Conservation (phyloP, 1,140 invertebrate genomes). For the Bombus impatiens region DNA sequence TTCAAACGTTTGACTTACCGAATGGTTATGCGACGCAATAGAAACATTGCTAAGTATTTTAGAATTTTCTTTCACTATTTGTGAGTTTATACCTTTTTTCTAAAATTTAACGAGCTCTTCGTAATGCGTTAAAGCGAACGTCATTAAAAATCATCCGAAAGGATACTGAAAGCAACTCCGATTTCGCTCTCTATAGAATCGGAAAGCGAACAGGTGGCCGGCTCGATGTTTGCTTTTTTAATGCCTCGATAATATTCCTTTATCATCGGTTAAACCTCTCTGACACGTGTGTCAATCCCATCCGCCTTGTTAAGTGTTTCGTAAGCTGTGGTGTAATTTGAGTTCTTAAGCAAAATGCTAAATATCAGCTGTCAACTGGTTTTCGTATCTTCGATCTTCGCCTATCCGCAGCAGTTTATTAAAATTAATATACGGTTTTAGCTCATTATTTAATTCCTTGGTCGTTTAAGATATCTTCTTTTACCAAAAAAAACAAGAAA, state of each 20-base stretch:
- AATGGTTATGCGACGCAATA: too few relatives aligned
- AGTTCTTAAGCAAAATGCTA: background rate
- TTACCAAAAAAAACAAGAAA: accelerated
- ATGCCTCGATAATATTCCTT: background rate
- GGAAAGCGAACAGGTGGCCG: background rate
- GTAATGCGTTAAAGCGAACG: background rate
- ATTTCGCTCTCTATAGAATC: background rate
- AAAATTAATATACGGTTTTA: background rate
- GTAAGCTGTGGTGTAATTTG: background rate
- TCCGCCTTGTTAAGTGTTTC: slow-evolving; percentile 13
- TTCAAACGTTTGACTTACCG: too few relatives aligned
- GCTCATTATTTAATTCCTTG: background rate
- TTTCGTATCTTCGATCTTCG: background rate
- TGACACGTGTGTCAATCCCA: background rate
- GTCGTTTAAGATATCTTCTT: background rate
- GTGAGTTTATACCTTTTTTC: background rate
- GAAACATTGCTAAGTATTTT: too few relatives aligned
- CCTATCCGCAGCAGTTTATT: background rate
- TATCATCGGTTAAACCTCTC: background rate
- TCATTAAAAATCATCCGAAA: background rate
- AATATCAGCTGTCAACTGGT: slow-evolving; percentile 15
- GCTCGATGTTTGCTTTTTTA: background rate
- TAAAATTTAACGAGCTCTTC: background rate
- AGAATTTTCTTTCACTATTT: too few relatives aligned
- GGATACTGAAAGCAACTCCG: background rate